Conservation (phyloP, 2,797 vertebrate species). For the Acanthiza pusilla region DNA sequence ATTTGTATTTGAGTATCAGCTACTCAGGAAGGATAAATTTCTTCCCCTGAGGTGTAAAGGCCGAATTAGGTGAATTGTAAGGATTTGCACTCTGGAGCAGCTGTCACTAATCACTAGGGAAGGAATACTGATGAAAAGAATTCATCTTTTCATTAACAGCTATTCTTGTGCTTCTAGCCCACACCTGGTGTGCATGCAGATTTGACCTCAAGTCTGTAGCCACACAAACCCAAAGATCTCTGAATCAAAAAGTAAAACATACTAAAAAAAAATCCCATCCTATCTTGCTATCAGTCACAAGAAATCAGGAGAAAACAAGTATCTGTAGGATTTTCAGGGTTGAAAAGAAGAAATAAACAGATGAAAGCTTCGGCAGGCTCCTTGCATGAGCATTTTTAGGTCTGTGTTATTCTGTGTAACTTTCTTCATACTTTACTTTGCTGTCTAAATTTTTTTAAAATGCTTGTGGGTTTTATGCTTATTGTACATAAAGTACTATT, state of each 20-base stretch:
- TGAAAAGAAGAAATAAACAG: background rate
- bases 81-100: background rate
- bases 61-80: background rate
- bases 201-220: background rate
- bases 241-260: background rate
- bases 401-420: background rate
- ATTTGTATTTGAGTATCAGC: background rate
- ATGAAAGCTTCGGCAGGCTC: background rate
- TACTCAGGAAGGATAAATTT: background rate
- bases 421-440: background rate
- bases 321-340: background rate
- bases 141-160: background rate
- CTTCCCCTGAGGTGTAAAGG: background rate
- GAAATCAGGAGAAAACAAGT: background rate
- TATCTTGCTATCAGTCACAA: background rate
- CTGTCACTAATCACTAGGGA: background rate
- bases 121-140: background rate
- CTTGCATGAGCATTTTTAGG: background rate
- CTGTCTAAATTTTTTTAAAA: background rate
- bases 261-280: background rate
- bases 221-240: background rate
- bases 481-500: background rate
- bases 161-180: background rate
- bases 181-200: background rate
- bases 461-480: background rate